Base-by-base conservation (phyloP, 1,140 invertebrate species). In the Pachypeltis micranthus region DNA sequence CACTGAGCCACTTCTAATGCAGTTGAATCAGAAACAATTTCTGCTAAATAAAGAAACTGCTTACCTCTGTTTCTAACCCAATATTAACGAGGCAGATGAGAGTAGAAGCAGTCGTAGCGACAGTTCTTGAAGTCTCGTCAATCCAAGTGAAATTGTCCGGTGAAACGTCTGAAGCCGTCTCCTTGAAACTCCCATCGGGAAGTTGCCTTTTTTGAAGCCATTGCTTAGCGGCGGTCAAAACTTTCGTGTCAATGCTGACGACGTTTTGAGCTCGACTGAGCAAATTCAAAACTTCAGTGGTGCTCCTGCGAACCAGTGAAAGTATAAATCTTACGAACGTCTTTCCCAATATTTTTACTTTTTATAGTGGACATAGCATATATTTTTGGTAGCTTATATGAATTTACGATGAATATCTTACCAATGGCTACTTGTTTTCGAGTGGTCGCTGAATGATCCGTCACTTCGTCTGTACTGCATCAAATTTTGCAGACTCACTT, bases 381-480 rank as follows among this genome's bases (percentile, higher is more conserved):
- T n/a, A n/a, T n/a, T n/a, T n/a, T n/a, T n/a, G n/a, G n/a, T n/a
- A n/a, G n/a, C n/a, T n/a, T n/a, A n/a, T n/a, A n/a, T n/a, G n/a
- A n/a, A n/a, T n/a, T n/a, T n/a, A n/a, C n/a, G n/a, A 55, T 55
- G 44, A 44, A 34, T 29, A 57, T 28, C 67, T 66, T 54, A 72
- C 71, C 69, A 69, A 59, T 80, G 80, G 68, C 80, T 82, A 26
- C 75, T 78, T 64, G 82, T 74, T 64, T 77, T 77, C 57, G 77
- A 79, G 67, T 84, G 82, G 56, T 83, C 81, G 63, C 81, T 82
- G 66, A 84, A 84, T 0, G 81, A 83, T 61, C 79, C 79, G 65
- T 84, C 81, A 26, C 68, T 72, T 70, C 80, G 81, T 10, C 77
- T 74, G 69, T 81, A 84, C 0, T 78, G 77, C 0, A 83, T 68